Base-by-base conservation (phyloP, 2,888 invertebrate genomes). In the Blera fallax region DNA sequence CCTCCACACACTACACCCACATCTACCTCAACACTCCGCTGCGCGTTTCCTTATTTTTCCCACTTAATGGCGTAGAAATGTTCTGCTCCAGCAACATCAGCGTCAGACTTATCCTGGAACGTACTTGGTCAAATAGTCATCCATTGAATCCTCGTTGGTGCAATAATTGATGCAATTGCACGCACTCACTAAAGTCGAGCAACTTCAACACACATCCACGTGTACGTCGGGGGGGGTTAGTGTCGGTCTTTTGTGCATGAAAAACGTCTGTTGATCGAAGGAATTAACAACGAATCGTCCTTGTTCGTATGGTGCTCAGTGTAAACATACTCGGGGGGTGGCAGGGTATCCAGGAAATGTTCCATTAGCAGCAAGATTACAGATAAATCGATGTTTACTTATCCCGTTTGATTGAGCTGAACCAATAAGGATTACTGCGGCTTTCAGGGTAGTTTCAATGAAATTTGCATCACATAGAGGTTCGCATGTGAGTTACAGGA, bases 151-250 rank as follows among this genome's bases (percentile, higher is more conserved):
- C 64, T 64, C 56, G 45, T 64, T 40, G 62, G 62, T 62, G 69
- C 69, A 69, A 67, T 79, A 84, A 84, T 79, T 73, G 72, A 79
- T 79, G 83, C 67, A 62, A 69, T 50, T 83, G 83, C 83, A 83
- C 69, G 73, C 83, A 78, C 37, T 37, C 40, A 27, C 10, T n/a
- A 50, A 56, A 73, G 32, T 50, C 58, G 21, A 58, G 52, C 58
- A 29, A 56, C 24, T 45, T 43, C 27, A 21, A 5, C 14, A 58
- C 56, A 45, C 58, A 48, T 58, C n/a, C n/a, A 34, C 7, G 3
- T 48, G 7, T 14, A 14, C 14, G 14, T 14, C 6, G 3, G 3
- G n/a, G n/a, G n/a, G 1, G 50, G 27, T 40, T 45, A 29, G 14
- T 27, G n/a, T 18, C 27, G 7, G 16, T 32, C 11, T 7, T 18